Conservation (phyloP, 2,888 invertebrate species). For the Nycteola revayana region DNA sequence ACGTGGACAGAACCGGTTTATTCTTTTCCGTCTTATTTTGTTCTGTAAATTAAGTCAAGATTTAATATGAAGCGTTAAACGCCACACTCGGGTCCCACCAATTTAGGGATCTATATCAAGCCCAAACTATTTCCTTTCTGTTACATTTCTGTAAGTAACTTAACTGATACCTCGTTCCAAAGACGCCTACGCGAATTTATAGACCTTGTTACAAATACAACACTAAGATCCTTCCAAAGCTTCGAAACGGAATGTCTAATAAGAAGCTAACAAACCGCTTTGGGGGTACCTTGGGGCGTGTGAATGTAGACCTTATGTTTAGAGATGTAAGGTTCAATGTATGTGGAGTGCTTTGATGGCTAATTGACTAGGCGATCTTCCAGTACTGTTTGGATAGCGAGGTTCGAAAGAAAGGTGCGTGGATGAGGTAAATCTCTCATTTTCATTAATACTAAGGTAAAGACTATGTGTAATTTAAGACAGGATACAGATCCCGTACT, state of each 20-base stretch:
- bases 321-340: conserved; percentile 16
- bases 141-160: neutral
- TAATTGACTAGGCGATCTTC: conserved; percentile 41
- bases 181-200: conserved; percentile 5
- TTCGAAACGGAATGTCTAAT: conserved; percentile 43
- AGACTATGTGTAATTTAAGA: too few relatives aligned
- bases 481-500: too few relatives aligned
- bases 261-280: conserved; percentile 38
- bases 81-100: too few relatives aligned
- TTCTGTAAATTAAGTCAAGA: too few relatives aligned
- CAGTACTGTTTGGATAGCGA: conserved; percentile 37
- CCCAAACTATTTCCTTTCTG: too few relatives aligned
- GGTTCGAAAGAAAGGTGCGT: conserved; percentile 19
- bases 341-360: conserved; percentile 6
- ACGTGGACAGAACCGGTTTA: too few relatives aligned
- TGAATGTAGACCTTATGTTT: conserved; percentile 18
- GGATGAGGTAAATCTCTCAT: conserved; percentile 18
- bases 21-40: too few relatives aligned
- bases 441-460: too few relatives aligned
- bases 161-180: neutral
- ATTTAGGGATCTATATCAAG: too few relatives aligned
- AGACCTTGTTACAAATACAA: conserved; percentile 7
- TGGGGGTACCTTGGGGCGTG: conserved; percentile 10
- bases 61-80: too few relatives aligned
- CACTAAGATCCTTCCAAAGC: conserved; percentile 10